These are phyloP conservation scores for Archaeoteleia sp. DNA, from an alignment of 2,888 invertebrate genomes.

Conservation along the genomic window DNA sequence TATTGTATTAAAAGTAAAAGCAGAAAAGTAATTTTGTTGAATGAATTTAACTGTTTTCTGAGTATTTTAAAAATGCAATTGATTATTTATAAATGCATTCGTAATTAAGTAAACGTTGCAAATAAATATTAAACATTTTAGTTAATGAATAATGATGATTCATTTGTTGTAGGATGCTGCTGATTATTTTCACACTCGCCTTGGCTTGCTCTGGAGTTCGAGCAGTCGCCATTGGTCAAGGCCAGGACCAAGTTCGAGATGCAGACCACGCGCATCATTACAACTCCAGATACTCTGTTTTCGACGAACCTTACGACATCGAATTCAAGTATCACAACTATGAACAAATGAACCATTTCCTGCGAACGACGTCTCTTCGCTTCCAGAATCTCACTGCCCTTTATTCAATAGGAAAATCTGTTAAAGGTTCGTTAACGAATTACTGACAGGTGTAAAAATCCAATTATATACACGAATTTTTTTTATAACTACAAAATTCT, in stretches of 20 bases:
- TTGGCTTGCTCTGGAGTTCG: conserved; percentile 52
- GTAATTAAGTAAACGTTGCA: not conserved
- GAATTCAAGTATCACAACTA: conserved; percentile 93
- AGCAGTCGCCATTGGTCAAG: conserved; percentile 54
- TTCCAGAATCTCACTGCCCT: conserved; percentile 92
- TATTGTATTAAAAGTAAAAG: too few species aligned
- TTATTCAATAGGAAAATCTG: conserved; percentile 95
- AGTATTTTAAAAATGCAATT: not conserved
- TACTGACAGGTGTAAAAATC: too few species aligned
- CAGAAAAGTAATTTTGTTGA: too few species aligned
- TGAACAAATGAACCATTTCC: conserved; percentile 87
- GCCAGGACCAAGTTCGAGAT: conserved; percentile 54
- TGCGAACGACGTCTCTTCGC: conserved; percentile 85
- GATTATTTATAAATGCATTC: too few species aligned
- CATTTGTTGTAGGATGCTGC: conserved; percentile 51
- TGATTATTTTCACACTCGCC: conserved; percentile 52
- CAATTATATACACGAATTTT: too few species aligned
- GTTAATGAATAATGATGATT: too few species aligned
- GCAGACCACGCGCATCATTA: conserved; percentile 65
- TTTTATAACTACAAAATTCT: too few species aligned
- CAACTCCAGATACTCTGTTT: conserved; percentile 65
- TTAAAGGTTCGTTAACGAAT: conserved; percentile 89
- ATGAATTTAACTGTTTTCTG: not conserved
- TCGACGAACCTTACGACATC: conserved; percentile 74
- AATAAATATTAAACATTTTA: conserved; percentile 1